Conservation (phyloP, 1,140 invertebrate genomes). For the Drosophila kohkoa region DNA sequence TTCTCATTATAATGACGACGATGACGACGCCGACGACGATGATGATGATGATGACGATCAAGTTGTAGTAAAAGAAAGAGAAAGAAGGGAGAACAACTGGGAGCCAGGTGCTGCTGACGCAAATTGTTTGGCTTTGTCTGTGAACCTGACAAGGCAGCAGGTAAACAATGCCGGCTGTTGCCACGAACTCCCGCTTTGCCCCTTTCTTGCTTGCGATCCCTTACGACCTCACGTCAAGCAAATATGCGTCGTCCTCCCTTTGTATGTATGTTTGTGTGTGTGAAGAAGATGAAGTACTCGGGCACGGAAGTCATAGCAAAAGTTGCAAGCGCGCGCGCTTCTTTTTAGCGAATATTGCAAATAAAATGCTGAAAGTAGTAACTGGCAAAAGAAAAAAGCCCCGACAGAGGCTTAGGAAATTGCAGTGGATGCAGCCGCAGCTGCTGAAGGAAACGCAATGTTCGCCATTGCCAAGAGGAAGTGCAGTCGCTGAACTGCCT, state of each 20-base stretch:
- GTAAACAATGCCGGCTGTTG: constrained; percentile 69
- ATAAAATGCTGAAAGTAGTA: constrained; percentile 59
- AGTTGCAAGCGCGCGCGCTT: constrained; percentile 60
- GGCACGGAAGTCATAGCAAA: constrained; percentile 60
- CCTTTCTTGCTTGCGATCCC: neutral
- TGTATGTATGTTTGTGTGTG: constrained; percentile 15
- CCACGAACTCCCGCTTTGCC: constrained; percentile 19
- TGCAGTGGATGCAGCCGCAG: constrained; percentile 34
- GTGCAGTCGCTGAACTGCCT: constrained; percentile 33
- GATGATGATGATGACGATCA: constrained; percentile 39
- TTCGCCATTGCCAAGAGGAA: constrained; percentile 32
- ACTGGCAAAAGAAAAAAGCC: constrained; percentile 38
- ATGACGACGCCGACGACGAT: constrained; percentile 42
- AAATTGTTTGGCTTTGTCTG: constrained; percentile 72
- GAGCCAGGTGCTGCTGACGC: constrained; percentile 70
- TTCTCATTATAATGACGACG: constrained; percentile 80
- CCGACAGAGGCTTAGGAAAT: constrained; percentile 51
- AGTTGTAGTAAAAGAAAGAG: constrained; percentile 13
- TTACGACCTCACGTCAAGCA: constrained; percentile 62
- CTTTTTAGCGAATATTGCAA: constrained; percentile 52
- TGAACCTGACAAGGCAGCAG: constrained; percentile 64
- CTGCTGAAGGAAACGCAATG: constrained; percentile 7
- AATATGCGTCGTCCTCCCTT: constrained; percentile 67
- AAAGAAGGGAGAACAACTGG: neutral
- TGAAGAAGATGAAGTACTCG: constrained; percentile 69